Conservation (phyloP, 1,140 invertebrate genomes). For the Pogonomyrmex californicus region DNA sequence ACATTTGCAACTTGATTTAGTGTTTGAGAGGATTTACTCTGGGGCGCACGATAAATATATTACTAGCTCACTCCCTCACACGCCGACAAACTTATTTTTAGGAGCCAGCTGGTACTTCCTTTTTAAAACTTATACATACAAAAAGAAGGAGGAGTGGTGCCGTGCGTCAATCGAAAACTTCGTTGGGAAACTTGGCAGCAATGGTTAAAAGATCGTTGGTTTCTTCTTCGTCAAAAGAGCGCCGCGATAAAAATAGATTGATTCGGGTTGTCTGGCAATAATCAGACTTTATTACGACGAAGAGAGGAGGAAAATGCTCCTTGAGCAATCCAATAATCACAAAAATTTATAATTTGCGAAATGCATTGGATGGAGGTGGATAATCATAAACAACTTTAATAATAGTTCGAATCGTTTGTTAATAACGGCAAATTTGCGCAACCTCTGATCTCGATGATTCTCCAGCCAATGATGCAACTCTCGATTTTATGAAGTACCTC, state of each 20-base stretch:
- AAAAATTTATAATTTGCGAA: constrained; percentile 13
- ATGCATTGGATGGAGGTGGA: background rate
- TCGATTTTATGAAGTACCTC: background rate
- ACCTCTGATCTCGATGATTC: background rate
- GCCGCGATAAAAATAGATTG: constrained; percentile 52
- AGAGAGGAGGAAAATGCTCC: background rate
- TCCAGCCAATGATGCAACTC: background rate
- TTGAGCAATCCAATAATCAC: background rate
- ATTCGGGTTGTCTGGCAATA: constrained; percentile 24
- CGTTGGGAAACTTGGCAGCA: constrained; percentile 47
- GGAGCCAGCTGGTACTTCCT: background rate
- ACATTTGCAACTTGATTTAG: background rate
- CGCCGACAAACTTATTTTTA: constrained; percentile 49
- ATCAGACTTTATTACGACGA: constrained; percentile 8
- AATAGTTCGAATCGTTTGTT: background rate
- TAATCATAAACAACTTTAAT: constrained; percentile 30
- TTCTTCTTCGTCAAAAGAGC: constrained; percentile 13
- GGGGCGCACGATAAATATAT: background rate
- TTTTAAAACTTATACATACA: constrained; percentile 30
- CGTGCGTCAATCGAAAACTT: constrained; percentile 46
- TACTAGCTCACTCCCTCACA: background rate
- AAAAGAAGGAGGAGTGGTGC: background rate
- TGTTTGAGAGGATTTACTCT: background rate
- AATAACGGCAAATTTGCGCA: background rate
- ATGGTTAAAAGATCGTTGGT: constrained; percentile 43